These are phyloP conservation scores for Proales similis DNA, from an alignment of 1,140 invertebrate species.

Conservation along the genomic window DNA sequence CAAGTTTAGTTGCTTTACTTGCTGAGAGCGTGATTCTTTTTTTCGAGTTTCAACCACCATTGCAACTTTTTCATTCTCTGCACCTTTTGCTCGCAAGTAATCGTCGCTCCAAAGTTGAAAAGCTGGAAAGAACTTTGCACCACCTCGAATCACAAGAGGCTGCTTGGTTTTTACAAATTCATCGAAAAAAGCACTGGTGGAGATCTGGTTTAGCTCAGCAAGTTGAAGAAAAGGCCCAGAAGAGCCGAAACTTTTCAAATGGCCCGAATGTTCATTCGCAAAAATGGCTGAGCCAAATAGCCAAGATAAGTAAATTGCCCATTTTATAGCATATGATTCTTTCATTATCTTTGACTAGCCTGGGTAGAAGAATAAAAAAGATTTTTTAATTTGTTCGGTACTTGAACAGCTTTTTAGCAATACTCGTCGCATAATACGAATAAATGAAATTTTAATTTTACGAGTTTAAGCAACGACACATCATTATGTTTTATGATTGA, in stretches of 20 bases:
- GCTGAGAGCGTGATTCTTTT: slow-evolving; percentile 45
- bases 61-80: slow-evolving; percentile 39
- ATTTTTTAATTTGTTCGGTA: no score
- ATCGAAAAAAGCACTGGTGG: slow-evolving; percentile 43
- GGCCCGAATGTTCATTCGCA: slow-evolving; percentile 38
- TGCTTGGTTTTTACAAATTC: slow-evolving; percentile 42
- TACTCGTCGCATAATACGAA: no score
- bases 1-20: slow-evolving; percentile 42
- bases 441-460: no score
- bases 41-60: slow-evolving; percentile 46
- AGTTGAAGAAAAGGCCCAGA: slow-evolving; percentile 41
- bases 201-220: slow-evolving; percentile 42
- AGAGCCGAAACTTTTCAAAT: slow-evolving; percentile 44
- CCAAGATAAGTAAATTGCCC: slow-evolving; percentile 37
- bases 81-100: slow-evolving; percentile 43
- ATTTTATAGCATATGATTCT: no score
- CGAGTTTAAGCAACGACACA: no score
- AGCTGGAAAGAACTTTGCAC: slow-evolving; percentile 43
- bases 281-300: neutral
- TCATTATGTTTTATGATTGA: no score
- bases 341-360: no score
- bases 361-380: no score
- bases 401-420: no score
- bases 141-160: slow-evolving; percentile 45
- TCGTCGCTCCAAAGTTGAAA: slow-evolving; percentile 46